Percentiles rank a stretch among this genome's conserved stretches.
phyloP scores from a whole-genome alignment of 2,888 invertebrate genomes.

The Drosophila antonietae region DNA sequence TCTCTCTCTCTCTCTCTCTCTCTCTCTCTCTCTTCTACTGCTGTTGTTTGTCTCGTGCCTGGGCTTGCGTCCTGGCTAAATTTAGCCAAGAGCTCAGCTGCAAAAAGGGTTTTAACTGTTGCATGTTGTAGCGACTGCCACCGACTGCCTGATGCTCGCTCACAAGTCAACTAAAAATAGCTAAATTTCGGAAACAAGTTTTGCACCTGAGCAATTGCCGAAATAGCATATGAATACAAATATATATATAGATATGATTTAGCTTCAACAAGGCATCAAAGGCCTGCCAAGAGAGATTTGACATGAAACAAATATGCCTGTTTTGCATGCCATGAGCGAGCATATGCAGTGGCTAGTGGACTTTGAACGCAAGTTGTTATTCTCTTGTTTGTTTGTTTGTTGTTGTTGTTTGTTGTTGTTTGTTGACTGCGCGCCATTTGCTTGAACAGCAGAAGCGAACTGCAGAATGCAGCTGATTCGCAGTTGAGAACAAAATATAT shows the following conservation, averaged over 20 bases:
- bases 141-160: not conserved
- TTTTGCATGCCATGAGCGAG: not conserved
- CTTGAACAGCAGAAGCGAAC: not conserved
- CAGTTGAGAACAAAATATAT: too few species aligned
- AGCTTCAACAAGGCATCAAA: not conserved
- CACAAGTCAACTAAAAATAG: not conserved
- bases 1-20: not conserved
- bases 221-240: too few species aligned
- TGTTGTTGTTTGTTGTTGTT: not conserved
- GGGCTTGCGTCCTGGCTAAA: conserved; percentile 6
- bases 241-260: not conserved
- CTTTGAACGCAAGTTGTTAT: conserved; percentile 1
- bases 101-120: conserved; percentile 6
- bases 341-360: not conserved
- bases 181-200: too few species aligned
- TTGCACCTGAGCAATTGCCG: too few species aligned
- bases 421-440: conserved; percentile 6
- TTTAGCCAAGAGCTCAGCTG: conserved; percentile 6
- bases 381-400: conserved; percentile 1
- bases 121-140: not conserved
- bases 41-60: conserved; percentile 2
- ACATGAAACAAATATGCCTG: not conserved
- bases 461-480: conserved; percentile 1
- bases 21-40: not conserved
- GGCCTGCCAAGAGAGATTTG: not conserved